These are phyloP conservation scores for Pristis pectinata DNA, from an alignment of 2,797 vertebrate species.

Conservation along the genomic window DNA sequence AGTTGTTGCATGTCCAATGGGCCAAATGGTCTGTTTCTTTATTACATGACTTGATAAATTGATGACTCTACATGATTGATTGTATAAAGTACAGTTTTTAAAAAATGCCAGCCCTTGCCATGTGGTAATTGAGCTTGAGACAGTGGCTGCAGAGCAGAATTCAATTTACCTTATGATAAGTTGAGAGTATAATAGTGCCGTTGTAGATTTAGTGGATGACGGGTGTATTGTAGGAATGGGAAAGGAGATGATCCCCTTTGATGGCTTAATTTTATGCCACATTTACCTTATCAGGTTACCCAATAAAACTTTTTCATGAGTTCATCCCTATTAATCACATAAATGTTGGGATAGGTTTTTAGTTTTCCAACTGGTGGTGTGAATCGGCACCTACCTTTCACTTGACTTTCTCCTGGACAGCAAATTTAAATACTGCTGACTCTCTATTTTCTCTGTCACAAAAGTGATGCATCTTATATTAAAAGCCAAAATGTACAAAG, in stretches of 20 bases:
- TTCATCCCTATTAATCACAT: neutral
- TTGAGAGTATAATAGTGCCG: neutral
- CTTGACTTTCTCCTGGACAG: neutral
- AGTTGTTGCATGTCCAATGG: too few species aligned
- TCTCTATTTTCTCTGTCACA: neutral
- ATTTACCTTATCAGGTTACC: neutral
- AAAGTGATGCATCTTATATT: neutral
- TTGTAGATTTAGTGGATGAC: neutral
- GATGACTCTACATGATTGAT: neutral
- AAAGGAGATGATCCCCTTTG: neutral
- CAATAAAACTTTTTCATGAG: neutral
- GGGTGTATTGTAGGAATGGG: neutral
- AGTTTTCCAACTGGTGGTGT: neutral
- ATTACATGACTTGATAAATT: too few species aligned
- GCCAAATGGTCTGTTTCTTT: too few species aligned
- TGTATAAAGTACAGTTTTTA: neutral
- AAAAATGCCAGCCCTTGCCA: neutral
- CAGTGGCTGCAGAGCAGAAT: neutral
- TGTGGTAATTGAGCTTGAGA: neutral
- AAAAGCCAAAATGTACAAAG: neutral
- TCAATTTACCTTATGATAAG: neutral
- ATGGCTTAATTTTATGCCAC: neutral
- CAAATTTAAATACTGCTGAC: neutral
- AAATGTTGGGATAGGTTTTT: neutral
- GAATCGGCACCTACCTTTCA: neutral